phyloP scores from a whole-genome alignment of 2,888 invertebrate genomes.

The Cynaeus angustus region DNA sequence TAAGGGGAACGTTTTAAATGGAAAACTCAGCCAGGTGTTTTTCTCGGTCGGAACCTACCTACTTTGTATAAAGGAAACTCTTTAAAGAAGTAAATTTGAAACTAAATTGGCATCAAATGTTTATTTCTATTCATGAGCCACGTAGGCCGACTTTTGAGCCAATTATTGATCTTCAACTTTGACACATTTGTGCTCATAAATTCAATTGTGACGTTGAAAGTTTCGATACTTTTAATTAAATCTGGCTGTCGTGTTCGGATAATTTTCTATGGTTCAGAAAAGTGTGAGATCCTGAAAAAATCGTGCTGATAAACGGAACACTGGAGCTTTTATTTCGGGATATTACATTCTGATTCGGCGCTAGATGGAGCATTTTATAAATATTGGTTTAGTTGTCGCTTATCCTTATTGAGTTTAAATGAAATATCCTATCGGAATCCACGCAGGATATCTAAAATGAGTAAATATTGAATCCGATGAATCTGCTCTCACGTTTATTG shows the following conservation, averaged over 20 bases:
- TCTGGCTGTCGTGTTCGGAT: not conserved
- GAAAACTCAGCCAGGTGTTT: conserved; percentile 53
- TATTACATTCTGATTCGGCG: conserved; percentile 41
- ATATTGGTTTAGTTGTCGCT: conserved; percentile 54
- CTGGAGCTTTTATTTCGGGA: conserved; percentile 22
- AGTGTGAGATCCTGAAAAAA: conserved; percentile 7
- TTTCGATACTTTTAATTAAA: conserved; percentile 38
- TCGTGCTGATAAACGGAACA: conserved; percentile 23
- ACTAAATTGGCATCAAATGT: conserved; percentile 50
- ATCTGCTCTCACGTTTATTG: conserved; percentile 47
- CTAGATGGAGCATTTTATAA: conserved; percentile 50
- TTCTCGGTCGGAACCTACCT: conserved; percentile 32
- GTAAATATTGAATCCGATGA: conserved; percentile 52
- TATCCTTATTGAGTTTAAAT: conserved; percentile 54
- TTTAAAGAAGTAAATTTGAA: conserved; percentile 49
- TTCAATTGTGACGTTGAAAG: conserved; percentile 11
- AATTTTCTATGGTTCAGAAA: conserved; percentile 6
- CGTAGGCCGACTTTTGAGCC: conserved; percentile 8
- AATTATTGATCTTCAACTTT: conserved; percentile 26
- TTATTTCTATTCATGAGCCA: conserved; percentile 48
- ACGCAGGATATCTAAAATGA: conserved; percentile 51
- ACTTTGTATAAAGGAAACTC: conserved; percentile 43
- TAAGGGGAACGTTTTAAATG: conserved; percentile 59
- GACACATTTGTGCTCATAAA: conserved; percentile 19
- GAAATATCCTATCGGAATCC: conserved; percentile 52